Base-by-base conservation (phyloP, 2,888 invertebrate genomes). In the Neoascia interrupta region DNA sequence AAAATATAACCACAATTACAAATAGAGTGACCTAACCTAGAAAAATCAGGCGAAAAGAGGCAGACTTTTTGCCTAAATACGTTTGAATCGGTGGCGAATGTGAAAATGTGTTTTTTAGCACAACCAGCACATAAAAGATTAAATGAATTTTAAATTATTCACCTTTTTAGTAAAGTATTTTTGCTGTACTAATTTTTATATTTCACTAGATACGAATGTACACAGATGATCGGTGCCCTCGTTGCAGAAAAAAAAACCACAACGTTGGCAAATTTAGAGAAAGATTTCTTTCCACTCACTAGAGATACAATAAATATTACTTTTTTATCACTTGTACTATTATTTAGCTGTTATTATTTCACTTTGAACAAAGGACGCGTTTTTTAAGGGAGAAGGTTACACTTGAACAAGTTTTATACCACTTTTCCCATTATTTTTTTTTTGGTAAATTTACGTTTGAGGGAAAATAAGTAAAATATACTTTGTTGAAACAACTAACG, bases 21-120 rank as follows among this genome's bases (percentile, higher is more conserved):
- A 73, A 73, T 79, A 73, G 56, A 63, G 79, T 72, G 61, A 79
- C 79, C 73, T 79, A 79, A 79, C 79, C 76, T 72, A 73, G 66
- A 79, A 72, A 79, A 51, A 45, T 28, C 21, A 54, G 39, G 47
- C 45, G 47, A 74, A 43, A 58, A n/a, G 47, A 58, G 45, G 36
- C 54, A 66, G 23, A 43, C 39, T 31, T 13, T 49, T 49, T 28
- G 34, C 21, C 36, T 49, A 39, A 72, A 56, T 31, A 72, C 23
- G 19, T 72, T 56, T 54, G 31, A 18, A 60, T 28, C 2, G 39
- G 21, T 56, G 23, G 28, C n/a, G n/a, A n/a, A 41, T 49, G 23
- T 21, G 31, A 18, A 28, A 31, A 21, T 37, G 21, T 69, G 43
- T 43, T 11, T 51, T 41, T 41, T 23, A 10, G 19, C 16, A 36